Evolutionary conservation across 2,888 invertebrate species (phyloP).

Genomic region (Isoperla grammatica): DNA sequence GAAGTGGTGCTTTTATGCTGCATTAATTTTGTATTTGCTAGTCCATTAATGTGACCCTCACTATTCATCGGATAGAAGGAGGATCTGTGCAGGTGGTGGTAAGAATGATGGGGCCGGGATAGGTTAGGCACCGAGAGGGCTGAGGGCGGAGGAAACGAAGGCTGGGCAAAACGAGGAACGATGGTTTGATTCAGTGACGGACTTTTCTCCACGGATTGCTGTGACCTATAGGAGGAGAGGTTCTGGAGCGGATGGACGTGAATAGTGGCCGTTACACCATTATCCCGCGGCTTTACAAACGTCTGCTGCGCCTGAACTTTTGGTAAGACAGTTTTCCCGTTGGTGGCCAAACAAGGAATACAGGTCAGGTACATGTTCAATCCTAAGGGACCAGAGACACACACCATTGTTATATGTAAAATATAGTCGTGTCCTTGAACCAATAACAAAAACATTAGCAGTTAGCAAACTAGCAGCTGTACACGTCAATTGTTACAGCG

Average conservation of each 20-base stretch:
- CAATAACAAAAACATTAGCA: no score
- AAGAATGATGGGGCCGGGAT: slow-evolving; percentile 6
- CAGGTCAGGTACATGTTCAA: slow-evolving; percentile 38
- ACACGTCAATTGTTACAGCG: no score
- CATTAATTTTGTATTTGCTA: slow-evolving; percentile 26
- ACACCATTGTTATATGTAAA: no score
- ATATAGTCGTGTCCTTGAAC: slow-evolving; percentile 17
- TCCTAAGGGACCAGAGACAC: slow-evolving; percentile 34
- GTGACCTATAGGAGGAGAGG: slow-evolving; percentile 7
- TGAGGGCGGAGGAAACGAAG: slow-evolving; percentile 27
- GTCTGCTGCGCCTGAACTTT: slow-evolving; percentile 33
- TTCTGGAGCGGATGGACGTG: slow-evolving; percentile 21
- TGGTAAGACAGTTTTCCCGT: slow-evolving; percentile 32
- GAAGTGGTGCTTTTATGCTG: slow-evolving; percentile 24
- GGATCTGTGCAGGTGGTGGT: slow-evolving; percentile 12
- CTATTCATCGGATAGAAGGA: slow-evolving; percentile 27
- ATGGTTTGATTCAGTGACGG: slow-evolving; percentile 34
- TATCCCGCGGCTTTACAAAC: slow-evolving; percentile 29
- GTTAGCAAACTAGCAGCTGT: no score
- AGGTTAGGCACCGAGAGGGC: slow-evolving; percentile 20
- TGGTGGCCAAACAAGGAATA: slow-evolving; percentile 37
- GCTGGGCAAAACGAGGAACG: slow-evolving; percentile 33
- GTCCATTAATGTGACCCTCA: slow-evolving; percentile 27
- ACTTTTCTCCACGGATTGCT: slow-evolving; percentile 26
- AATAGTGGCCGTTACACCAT: slow-evolving; percentile 19